A percentile compares a stretch with the other conserved stretches of the same genome.
These are phyloP conservation scores for Oriolus oriolus DNA, from an alignment of 2,113 vertebrate genomes.

Conservation along the genomic window DNA sequence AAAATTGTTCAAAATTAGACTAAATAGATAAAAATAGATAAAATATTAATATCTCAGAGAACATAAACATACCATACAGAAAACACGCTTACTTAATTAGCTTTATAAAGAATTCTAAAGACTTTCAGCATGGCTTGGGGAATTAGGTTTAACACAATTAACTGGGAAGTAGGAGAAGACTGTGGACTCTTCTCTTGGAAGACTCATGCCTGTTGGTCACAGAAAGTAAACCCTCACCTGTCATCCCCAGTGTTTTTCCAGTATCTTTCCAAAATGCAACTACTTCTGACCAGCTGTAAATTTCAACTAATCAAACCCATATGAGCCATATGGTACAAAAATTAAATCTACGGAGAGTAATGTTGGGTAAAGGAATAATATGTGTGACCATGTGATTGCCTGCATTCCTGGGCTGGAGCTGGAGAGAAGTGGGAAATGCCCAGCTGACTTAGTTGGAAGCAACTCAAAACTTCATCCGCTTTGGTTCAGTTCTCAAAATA, in stretches of 20 bases:
- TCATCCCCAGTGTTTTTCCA: neutral
- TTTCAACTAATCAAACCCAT: neutral
- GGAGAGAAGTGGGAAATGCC: conserved; percentile 67
- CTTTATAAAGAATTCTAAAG: neutral
- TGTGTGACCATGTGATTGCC: conserved; percentile 3
- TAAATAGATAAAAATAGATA: conserved; percentile 4
- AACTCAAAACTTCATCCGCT: conserved; percentile 69
- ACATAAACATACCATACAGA: neutral
- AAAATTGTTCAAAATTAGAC: conserved; percentile 33
- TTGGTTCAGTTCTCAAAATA: conserved; percentile 67
- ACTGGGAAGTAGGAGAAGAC: neutral
- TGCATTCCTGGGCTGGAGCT: conserved; percentile 22
- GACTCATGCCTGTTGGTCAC: neutral
- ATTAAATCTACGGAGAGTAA: neutral
- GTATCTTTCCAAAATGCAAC: neutral
- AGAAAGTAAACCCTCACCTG: neutral
- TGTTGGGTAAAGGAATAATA: conserved; percentile 16
- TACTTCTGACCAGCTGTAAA: neutral
- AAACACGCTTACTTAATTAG: neutral
- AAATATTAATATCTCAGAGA: conserved; percentile 34
- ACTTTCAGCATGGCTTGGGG: neutral
- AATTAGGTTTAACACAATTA: neutral
- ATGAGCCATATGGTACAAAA: neutral
- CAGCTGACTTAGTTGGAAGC: conserved; percentile 68
- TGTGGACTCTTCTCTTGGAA: neutral